Percentiles rank a stretch among this genome's conserved stretches.
phyloP scores from a whole-genome alignment of 2,113 vertebrate genomes.

The Otocyon megalotis region DNA sequence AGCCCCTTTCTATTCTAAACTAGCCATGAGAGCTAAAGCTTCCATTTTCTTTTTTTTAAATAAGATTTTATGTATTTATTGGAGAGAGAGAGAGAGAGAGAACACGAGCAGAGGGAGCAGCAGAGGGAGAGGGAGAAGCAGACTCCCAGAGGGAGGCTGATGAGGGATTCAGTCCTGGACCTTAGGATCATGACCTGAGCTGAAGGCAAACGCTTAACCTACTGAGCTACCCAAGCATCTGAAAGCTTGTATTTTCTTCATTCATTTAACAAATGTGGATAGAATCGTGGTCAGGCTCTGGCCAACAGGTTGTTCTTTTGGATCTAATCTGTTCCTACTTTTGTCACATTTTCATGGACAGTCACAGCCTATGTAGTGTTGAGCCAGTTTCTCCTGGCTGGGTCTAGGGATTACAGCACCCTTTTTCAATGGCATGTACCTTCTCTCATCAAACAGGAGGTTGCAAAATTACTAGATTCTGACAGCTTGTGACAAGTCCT shows the following conservation, averaged over 20 bases:
- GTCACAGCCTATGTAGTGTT: neutral
- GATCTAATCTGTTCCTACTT: neutral
- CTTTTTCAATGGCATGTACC: neutral
- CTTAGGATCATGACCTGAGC: too few relatives aligned
- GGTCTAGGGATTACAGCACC: neutral
- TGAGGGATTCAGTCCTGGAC: too few relatives aligned
- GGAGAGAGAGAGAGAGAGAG: too few relatives aligned
- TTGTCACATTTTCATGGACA: neutral
- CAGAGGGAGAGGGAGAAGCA: too few relatives aligned
- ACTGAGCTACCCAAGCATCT: too few relatives aligned
- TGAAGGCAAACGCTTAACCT: too few relatives aligned
- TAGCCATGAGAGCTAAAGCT: neutral
- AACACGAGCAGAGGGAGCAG: too few relatives aligned
- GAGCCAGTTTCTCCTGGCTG: neutral
- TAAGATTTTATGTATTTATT: too few relatives aligned
- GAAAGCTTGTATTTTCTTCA: neutral
- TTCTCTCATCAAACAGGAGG: neutral
- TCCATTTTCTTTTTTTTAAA: neutral
- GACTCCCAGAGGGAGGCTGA: too few relatives aligned
- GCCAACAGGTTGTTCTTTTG: neutral
- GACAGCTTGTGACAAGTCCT: slow-evolving; percentile 18
- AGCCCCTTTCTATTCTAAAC: neutral
- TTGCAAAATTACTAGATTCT: neutral
- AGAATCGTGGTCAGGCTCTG: neutral
- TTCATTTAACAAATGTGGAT: neutral